phyloP scores from a whole-genome alignment of 2,888 invertebrate genomes.

The Caenorhabditis sp. region DNA sequence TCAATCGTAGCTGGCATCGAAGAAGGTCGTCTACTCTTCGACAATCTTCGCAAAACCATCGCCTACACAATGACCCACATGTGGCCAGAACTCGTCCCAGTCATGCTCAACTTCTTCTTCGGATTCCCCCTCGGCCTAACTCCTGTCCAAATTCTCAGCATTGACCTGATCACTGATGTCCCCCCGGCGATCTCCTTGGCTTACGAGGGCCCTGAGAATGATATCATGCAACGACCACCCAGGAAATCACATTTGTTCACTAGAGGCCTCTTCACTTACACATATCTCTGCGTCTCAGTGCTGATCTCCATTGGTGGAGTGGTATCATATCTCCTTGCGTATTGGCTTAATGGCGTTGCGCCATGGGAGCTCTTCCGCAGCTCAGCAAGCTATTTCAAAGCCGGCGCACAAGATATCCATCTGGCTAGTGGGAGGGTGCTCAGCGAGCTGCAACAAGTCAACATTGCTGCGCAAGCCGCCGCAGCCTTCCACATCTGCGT shows the following conservation, averaged over 20 bases:
- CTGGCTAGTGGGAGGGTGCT: slow-evolving; percentile 24
- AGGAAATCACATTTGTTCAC: slow-evolving; percentile 61
- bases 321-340: slow-evolving; percentile 44
- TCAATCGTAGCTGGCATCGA: slow-evolving; percentile 53
- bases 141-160: slow-evolving; percentile 63
- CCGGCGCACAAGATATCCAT: slow-evolving; percentile 36
- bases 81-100: slow-evolving; percentile 68
- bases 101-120: slow-evolving; percentile 65
- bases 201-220: slow-evolving; percentile 65
- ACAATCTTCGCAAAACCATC: slow-evolving; percentile 54
- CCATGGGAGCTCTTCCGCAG: slow-evolving; percentile 40
- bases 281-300: slow-evolving; percentile 64
- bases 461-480: slow-evolving; percentile 45
- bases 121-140: slow-evolving; percentile 65
- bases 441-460: slow-evolving; percentile 32
- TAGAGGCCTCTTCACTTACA: slow-evolving; percentile 60
- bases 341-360: slow-evolving; percentile 44
- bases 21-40: slow-evolving; percentile 50
- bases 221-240: slow-evolving; percentile 65
- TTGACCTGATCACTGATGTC: slow-evolving; percentile 64
- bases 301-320: slow-evolving; percentile 58
- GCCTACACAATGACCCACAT: slow-evolving; percentile 65
- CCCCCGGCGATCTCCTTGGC: slow-evolving; percentile 65
- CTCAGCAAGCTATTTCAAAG: slow-evolving; percentile 37
- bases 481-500: slow-evolving; percentile 48